A percentile compares a stretch with the other conserved stretches of the same genome.
Evolutionary conservation across 1,140 invertebrate genomes (phyloP).

Genomic region (Andricus grossulariae): DNA sequence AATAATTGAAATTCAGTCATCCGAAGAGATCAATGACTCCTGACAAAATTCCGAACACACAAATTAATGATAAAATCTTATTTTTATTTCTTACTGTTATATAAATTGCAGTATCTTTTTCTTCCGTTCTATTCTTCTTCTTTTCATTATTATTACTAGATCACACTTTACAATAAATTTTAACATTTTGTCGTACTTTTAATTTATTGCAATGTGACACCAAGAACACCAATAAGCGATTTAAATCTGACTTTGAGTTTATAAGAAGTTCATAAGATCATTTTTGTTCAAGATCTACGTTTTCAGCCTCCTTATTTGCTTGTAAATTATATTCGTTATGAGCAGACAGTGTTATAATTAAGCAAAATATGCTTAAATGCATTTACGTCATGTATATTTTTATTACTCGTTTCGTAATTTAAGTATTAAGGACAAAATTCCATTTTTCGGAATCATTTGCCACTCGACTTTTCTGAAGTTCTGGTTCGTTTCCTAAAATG

Average conservation of each 20-base stretch:
- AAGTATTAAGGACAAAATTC: slow-evolving; percentile 4
- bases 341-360: not conserved
- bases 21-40: slow-evolving; percentile 17
- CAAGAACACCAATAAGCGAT: no score
- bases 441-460: not conserved
- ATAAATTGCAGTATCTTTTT: not conserved
- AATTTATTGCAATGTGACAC: no score
- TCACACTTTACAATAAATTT: no score
- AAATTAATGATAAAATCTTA: not conserved
- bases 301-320: no score
- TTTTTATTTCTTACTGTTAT: not conserved
- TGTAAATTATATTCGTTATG: no score
- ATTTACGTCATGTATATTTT: slow-evolving; percentile 16
- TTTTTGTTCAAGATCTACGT: no score
- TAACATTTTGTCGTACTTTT: no score
- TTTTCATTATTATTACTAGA: not conserved
- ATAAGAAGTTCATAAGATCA: no score
- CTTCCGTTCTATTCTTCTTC: not conserved
- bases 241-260: no score
- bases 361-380: not conserved
- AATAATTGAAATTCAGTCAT: not conserved
- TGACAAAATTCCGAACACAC: slow-evolving; percentile 4
- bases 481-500: not conserved
- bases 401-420: slow-evolving; percentile 12
- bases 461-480: not conserved